Evolutionary conservation across 2,888 invertebrate genomes (phyloP), one percentile per base, ranked within the genome.

Genomic region (Melangyna quadrimaculata): DNA sequence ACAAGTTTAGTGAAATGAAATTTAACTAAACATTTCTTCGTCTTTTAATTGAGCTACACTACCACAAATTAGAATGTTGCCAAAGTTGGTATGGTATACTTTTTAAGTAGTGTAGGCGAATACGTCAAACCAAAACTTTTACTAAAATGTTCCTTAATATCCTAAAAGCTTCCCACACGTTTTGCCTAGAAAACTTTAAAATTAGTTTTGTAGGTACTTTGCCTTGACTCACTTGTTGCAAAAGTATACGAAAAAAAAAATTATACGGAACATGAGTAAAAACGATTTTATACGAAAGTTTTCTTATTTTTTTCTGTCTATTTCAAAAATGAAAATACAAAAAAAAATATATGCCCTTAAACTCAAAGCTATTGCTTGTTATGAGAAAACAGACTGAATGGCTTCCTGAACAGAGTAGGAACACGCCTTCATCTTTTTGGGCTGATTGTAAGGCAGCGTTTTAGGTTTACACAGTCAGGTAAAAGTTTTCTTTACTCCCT

Each of bases 171-270:
- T 67, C 48, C 35, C 55, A 57, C 45, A 59, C 51, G 48, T 65
- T 22, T 37, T 40, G 35, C n/a, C 32, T 67, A 12, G 5, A 43
- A 27, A 65, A 65, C 71, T 79, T 83, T 71, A 70, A 79, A 74
- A 83, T 83, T 83, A 83, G 78, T 83, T 83, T 83, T 24, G 37
- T 19, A 45, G 19, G 65, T 45, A 79, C 70, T 83, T 74, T 79
- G 65, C 61, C 51, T 51, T 32, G 48, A 74, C 73, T 70, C 65
- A 83, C 83, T 79, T 78, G 83, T 83, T 83, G 83, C 83, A 43
- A 78, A 73, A 73, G 32, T 73, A 29, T 12, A n/a, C n/a, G n/a
- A n/a, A n/a, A n/a, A 24, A 72, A 69, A 43, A 55, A 77, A 48
- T 4, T 55, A 24, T 59, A 55, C 63, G 63, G 57, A 69, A 45